phyloP scores from a whole-genome alignment of 2,888 invertebrate species.

The Brachypalpus laphriformis region DNA sequence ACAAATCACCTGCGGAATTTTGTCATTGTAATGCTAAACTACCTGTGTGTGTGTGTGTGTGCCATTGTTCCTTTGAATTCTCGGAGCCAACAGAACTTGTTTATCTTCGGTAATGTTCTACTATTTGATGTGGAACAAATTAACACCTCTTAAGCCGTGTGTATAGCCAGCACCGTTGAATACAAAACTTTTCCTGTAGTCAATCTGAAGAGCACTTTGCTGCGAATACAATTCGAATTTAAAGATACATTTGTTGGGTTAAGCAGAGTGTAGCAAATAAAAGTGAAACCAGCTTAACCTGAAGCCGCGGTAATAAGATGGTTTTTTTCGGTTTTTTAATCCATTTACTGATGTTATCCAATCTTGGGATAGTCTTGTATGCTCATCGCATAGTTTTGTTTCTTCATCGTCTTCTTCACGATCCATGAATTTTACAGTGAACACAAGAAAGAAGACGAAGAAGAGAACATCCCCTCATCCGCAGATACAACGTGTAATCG shows the following conservation, averaged over 20 bases:
- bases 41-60: background rate
- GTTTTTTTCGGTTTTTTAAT: constrained; percentile 3
- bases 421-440: background rate
- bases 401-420: background rate
- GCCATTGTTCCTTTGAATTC: background rate
- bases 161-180: background rate
- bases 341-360: constrained; percentile 42
- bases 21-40: background rate
- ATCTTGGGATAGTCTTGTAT: constrained; percentile 22
- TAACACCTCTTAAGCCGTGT: background rate
- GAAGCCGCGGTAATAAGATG: constrained; percentile 30
- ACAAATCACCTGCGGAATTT: background rate
- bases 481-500: constrained; percentile 1
- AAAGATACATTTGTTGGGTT: background rate
- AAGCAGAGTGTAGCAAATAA: constrained; percentile 19
- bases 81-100: background rate
- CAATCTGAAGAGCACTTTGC: background rate
- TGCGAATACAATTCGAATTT: background rate
- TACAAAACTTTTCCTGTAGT: background rate
- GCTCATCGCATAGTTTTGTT: constrained; percentile 13
- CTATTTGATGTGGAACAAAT: constrained; percentile 14
- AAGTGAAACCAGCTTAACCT: constrained; percentile 31
- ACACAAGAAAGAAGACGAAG: background rate
- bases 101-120: constrained; percentile 3
- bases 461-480: constrained; percentile 7